A percentile compares a stretch with the other conserved stretches of the same genome.
Evolutionary conservation across 2,113 vertebrate genomes (phyloP).

Genomic region (Rhinogobius similis): DNA sequence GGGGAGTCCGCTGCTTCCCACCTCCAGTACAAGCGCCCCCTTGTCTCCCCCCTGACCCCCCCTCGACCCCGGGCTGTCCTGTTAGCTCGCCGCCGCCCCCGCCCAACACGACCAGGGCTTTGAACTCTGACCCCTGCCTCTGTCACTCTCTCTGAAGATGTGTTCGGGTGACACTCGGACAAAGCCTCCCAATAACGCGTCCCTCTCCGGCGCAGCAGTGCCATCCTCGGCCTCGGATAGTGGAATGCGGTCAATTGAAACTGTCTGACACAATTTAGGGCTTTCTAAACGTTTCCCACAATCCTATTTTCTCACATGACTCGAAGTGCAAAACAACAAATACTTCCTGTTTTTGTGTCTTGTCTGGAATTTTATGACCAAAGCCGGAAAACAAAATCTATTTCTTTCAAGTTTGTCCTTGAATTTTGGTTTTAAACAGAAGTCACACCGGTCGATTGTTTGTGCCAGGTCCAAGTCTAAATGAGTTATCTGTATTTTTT

Average conservation of each 20-base stretch:
- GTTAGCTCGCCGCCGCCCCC: conserved; percentile 56
- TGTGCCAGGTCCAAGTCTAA: no score
- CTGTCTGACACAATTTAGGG: conserved; percentile 15
- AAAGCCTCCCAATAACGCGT: conserved; percentile 62
- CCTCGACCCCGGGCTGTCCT: conserved; percentile 24
- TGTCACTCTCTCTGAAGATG: conserved; percentile 46
- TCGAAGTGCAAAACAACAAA: no score
- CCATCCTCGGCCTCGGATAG: conserved; percentile 20
- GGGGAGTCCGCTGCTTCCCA: background rate
- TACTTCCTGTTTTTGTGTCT: conserved; percentile 4
- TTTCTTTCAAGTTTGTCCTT: no score
- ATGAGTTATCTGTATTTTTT: no score
- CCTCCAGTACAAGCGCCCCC: conserved; percentile 8
- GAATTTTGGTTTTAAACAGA: no score
- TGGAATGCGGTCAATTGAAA: conserved; percentile 22
- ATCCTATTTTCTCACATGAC: conserved; percentile 11
- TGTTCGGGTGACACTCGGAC: conserved; percentile 34
- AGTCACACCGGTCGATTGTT: no score
- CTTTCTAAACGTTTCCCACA: conserved; percentile 7
- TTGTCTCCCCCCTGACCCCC: conserved; percentile 11
- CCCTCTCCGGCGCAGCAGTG: conserved; percentile 12
- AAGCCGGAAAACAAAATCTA: background rate
- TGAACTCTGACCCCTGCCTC: conserved; percentile 64
- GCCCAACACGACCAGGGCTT: conserved; percentile 56
- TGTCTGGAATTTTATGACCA: background rate